These are phyloP conservation scores for Plodia interpunctella DNA, from an alignment of 1,140 invertebrate species.

Conservation along the genomic window DNA sequence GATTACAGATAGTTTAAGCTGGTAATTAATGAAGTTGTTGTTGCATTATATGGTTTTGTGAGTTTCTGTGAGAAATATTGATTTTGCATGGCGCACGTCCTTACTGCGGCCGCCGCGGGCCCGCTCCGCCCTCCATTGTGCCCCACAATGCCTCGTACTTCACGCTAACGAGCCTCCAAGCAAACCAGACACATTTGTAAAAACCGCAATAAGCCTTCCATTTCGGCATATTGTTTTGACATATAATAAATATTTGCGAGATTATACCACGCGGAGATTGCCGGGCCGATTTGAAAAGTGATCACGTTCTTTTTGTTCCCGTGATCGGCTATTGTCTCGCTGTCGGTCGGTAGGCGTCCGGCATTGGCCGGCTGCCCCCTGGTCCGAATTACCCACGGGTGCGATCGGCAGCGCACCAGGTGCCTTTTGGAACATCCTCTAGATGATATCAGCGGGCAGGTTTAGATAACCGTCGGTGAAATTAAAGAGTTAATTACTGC, in stretches of 20 bases:
- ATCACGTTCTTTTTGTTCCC: conserved; percentile 54
- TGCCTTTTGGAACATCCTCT: conserved; percentile 20
- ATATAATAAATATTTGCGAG: conserved; percentile 76
- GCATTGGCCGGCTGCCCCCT: conserved; percentile 11
- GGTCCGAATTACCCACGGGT: conserved; percentile 65
- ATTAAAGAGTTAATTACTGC: conserved; percentile 1
- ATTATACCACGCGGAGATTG: conserved; percentile 65
- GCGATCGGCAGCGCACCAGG: conserved; percentile 42
- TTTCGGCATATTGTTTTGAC: conserved; percentile 76
- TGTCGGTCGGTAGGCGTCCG: conserved; percentile 34
- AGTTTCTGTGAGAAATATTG: conserved; percentile 29
- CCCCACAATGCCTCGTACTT: conserved; percentile 70
- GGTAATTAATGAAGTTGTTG: conserved; percentile 2
- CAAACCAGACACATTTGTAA: conserved; percentile 73
- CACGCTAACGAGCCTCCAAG: conserved; percentile 72
- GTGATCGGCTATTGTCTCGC: conserved; percentile 51
- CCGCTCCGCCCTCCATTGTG: conserved; percentile 61
- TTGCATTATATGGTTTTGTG: background rate
- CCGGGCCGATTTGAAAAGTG: conserved; percentile 34
- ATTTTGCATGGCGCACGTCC: conserved; percentile 35
- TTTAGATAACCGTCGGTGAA: conserved; percentile 2
- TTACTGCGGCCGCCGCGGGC: conserved; percentile 48
- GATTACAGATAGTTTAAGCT: background rate
- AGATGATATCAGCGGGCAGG: conserved; percentile 7
- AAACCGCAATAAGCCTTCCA: conserved; percentile 71